Percentiles rank a stretch among this genome's conserved stretches.
Evolutionary conservation across 2,113 vertebrate species (phyloP).

Genomic region (Pao palembangensis): DNA sequence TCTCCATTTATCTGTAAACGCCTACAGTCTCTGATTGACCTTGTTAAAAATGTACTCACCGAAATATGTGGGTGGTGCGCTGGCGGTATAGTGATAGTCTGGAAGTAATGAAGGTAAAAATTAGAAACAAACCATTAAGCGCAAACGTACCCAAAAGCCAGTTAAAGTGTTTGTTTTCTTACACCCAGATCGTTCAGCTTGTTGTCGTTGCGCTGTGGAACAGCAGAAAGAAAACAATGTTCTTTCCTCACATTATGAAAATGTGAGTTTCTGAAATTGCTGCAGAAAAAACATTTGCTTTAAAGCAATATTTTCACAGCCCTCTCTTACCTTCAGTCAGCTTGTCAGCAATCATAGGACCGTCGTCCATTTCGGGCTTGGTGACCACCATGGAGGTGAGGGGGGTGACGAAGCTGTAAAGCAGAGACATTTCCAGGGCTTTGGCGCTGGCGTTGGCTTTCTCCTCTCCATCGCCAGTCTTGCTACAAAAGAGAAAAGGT

Average conservation of each 20-base stretch:
- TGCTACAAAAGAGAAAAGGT: slow-evolving; percentile 54
- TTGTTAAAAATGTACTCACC: slow-evolving; percentile 34
- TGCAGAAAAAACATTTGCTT: background rate
- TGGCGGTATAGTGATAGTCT: background rate
- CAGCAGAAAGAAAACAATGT: slow-evolving; percentile 2
- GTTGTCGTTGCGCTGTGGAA: slow-evolving; percentile 59
- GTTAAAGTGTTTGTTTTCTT: slow-evolving; percentile 1
- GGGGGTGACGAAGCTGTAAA: slow-evolving; percentile 86
- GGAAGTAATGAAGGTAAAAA: background rate
- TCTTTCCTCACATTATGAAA: background rate
- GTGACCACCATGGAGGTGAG: slow-evolving; percentile 93
- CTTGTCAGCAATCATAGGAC: slow-evolving; percentile 80
- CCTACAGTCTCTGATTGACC: no score
- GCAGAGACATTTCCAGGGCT: slow-evolving; percentile 81
- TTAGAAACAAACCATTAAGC: background rate
- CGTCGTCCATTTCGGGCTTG: slow-evolving; percentile 70
- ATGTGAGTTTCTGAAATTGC: background rate
- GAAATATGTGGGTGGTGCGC: slow-evolving; percentile 17
- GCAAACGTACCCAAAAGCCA: background rate
- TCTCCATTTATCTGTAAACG: no score
- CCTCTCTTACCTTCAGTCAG: slow-evolving; percentile 72
- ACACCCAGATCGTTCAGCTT: slow-evolving; percentile 21
- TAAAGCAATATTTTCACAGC: background rate
- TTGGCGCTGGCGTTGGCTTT: slow-evolving; percentile 63
- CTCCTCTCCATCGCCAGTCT: slow-evolving; percentile 66